Evolutionary conservation across 2,888 invertebrate species (phyloP), one percentile per base, ranked within the genome.

Genomic region (Sarcophaga subvicina): DNA sequence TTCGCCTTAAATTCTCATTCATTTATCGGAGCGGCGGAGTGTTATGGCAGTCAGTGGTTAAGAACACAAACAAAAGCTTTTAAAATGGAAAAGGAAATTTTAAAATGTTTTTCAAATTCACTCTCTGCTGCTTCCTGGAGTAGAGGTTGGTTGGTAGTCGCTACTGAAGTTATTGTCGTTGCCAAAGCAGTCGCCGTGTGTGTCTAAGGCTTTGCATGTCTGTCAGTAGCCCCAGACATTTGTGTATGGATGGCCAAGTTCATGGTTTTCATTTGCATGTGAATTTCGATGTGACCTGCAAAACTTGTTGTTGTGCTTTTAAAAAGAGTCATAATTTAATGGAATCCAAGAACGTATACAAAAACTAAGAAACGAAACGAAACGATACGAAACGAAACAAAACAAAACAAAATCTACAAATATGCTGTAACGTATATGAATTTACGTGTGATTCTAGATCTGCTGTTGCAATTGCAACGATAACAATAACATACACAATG

Each of bases 201-300:
- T 67, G 80, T 84, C 17, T 67, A 64, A 77, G 71, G 54, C 45
- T 87, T 83, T 87, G 59, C 63, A 59, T 80, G 80, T 73, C 77
- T 76, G 27, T 25, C 77, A 79, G 27, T 25, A 71, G 47, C 76
- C 69, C 69, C 63, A 54, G 70, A 20, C n/a, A 62, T 20, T 17
- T n/a, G 22, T 20, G 4, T 20, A 63, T 76, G 27, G 59, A 70
- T 87, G 87, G 80, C 82, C 87, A 87, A 87, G 87, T 87, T 87
- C 87, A 87, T 77, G 87, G 87, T 73, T 82, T 82, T n/a, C 8
- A 66, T 82, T 82, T 87, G 80, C 82, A 87, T 82, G 75, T 59
- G 71, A 67, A 81, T 80, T 82, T 71, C 66, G 62, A 60, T 86
- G 78, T 87, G 86, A 84, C 84, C 86, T 70, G 78, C 70, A 75